Base-by-base conservation (phyloP, 2,888 invertebrate genomes). In the Latheticus oryzae region DNA sequence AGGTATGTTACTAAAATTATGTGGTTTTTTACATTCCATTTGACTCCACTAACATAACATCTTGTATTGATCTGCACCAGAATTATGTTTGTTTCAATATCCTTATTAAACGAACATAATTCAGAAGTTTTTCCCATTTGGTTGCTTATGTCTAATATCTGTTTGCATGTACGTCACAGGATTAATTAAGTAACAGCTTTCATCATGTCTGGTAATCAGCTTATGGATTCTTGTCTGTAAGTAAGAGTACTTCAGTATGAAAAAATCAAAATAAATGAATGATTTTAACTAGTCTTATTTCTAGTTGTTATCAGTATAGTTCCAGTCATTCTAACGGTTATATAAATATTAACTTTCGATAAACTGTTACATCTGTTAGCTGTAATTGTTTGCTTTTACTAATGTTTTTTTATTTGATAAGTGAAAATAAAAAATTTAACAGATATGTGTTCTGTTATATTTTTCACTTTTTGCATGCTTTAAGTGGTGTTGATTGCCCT, bases 161-260 rank as follows among this genome's bases (percentile, higher is more conserved):
- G 69, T 72, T 72, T 69, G 73, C 73, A 73, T 73, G 73, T 73
- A 68, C 71, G 70, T 70, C 71, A 71, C 73, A 73, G 72, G 71
- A 63, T 55, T 63, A 67, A 69, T 64, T 67, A 63, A 65, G 60
- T 66, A 65, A 66, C 67, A 71, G 65, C 73, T 71, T 72, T 71
- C 77, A 77, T 68, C 73, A 85, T 85, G 85, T 83, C 85, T 77
- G 83, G 83, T 81, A 84, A 83, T 80, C 85, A 85, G 79, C 82
- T 84, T 76, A 82, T 84, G 80, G 85, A 85, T 80, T 83, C 84
- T 71, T 85, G 84, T 79, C 80, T 85, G 85, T 85, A 79, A 84
- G 84, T 85, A 82, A 72, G 32, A 12, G 33, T 40, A 30, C 16
- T 19, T 7, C 33, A 45, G 12, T 17, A 45, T n/a, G n/a, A n/a